Base-by-base conservation (phyloP, 2,797 vertebrate species). In the Sebastes baramenuke region DNA sequence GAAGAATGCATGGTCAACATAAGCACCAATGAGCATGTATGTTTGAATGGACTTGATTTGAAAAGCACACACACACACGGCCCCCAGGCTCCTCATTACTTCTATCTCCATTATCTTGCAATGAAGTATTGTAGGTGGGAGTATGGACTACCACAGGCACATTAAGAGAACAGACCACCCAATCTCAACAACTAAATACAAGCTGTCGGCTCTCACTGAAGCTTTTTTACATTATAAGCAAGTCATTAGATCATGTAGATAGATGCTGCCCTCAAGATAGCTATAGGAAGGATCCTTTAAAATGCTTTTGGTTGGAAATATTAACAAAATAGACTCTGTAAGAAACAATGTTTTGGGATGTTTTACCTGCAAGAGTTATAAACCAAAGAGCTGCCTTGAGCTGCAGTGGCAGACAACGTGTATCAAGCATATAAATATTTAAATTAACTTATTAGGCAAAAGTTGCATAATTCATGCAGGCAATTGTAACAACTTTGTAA, bases 61-160 rank as follows among this genome's bases (percentile, higher is more conserved):
- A 75, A 80, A 81, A 36, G 55, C 72, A 59, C 55, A 66, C 5
- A 32, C 55, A 56, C 56, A 32, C 30, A 11, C 1, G 16, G 5
- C 71, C 73, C 72, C 30, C 65, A 65, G 81, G 85, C 86, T 79
- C 55, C 72, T 84, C 69, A 83, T 83, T 77, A 84, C 68, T 75
- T 66, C 67, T 46, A 64, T 85, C 78, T 88, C 75, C 81, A 88
- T 91, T 77, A 85, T 90, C 76, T 80, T 22, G 42, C 74, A 67
- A 16, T 75, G 54, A 80, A 77, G 62, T 61, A 61, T 80, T 3
- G 27, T 38, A 84, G 74, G 82, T 81, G 83, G 79, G 61, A 56
- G 70, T 68, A 52, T 32, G 60, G 85, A 69, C 59, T 6, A 75
- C 77, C 72, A 67, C 68, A 38, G 76, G 76, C 71, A 67, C 54